Evolutionary conservation across 37 sponge, comb jelly and placozoan genomes (phyloP).

Genomic region (Theonella swinhoei): DNA sequence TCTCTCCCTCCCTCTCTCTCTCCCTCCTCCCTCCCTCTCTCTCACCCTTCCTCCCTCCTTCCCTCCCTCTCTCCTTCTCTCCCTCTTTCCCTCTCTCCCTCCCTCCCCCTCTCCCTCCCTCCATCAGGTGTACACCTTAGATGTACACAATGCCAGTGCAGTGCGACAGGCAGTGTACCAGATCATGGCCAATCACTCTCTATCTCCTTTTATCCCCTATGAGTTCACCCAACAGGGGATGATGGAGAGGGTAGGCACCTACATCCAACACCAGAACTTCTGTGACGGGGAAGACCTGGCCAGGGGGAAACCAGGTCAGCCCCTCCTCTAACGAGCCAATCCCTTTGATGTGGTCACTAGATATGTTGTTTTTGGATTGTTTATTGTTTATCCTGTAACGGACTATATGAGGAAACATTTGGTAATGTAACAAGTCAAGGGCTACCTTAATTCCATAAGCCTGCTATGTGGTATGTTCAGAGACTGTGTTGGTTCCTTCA

Average conservation of each 20-base stretch:
- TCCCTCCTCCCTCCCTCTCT: constrained; percentile 28
- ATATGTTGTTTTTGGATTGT: no score
- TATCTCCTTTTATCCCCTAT: constrained; percentile 54
- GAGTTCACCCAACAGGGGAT: constrained; percentile 82
- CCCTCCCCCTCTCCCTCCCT: constrained; percentile 28
- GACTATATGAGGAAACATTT: no score
- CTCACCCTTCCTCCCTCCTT: no score
- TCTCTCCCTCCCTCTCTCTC: constrained; percentile 38
- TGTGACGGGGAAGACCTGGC: constrained; percentile 79
- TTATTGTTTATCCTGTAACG: no score
- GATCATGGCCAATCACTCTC: constrained; percentile 15
- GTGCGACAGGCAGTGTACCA: constrained; percentile 41
- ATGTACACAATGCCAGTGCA: constrained; percentile 26
- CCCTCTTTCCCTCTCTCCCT: constrained; percentile 34
- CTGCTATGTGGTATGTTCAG: no score
- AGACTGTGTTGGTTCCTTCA: no score
- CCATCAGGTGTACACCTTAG: constrained; percentile 78
- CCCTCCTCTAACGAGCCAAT: background rate
- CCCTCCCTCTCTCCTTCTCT: constrained; percentile 34
- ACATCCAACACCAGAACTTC: constrained; percentile 58
- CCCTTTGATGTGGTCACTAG: no score
- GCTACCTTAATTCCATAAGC: no score
- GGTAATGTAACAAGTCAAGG: no score
- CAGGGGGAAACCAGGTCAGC: constrained; percentile 22
- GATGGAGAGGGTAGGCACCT: constrained; percentile 61